Evolutionary conservation across 2,888 invertebrate genomes (phyloP), one percentile per base, ranked within the genome.

Genomic region (Emmelina monodactyla): DNA sequence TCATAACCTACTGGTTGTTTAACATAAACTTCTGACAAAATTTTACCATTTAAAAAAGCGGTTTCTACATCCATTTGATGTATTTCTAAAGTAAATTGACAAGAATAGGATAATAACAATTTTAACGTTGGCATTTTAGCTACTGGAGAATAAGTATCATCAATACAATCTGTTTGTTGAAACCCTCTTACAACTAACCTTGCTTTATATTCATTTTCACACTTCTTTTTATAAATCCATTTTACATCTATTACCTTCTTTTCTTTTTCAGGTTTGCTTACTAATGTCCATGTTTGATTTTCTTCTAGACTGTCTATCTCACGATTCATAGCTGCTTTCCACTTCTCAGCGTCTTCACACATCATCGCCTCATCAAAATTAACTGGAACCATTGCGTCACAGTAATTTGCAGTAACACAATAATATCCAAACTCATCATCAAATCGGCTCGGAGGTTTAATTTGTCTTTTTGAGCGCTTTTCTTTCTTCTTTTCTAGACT

Each of bases 241-340:
- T 51, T 55, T 2, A 49, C 47, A 46, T 54, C 51, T 22, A 58
- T 44, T n/a, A 51, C 37, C 3, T 50, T 42, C 47, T 52, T 45
- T 37, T 46, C 41, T 41, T 47, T 36, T 30, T n/a, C n/a, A n/a
- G 53, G 55, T 22, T 33, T 41, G 3, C 47, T 42, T 29, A 51
- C 49, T 37, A 56, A n/a, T 43, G 42, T 35, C 55, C 55, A 58
- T 14, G 54, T 59, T 16, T 53, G 42, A 37, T 58, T 58, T 42
- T 49, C 46, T 22, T 39, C 35, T 37, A 55, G 36, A 28, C 50
- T 53, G 25, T 48, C n/a, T 16, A 55, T 51, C 44, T 58, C 56
- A 2, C 31, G 16, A 11, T 53, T 38, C 49, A 58, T 58, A 9
- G 55, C 57, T 11, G 11, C 31, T 41, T 50, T 37, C 54, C 50